Conservation (phyloP, 2,797 vertebrate genomes). For the Chelon auratus region DNA sequence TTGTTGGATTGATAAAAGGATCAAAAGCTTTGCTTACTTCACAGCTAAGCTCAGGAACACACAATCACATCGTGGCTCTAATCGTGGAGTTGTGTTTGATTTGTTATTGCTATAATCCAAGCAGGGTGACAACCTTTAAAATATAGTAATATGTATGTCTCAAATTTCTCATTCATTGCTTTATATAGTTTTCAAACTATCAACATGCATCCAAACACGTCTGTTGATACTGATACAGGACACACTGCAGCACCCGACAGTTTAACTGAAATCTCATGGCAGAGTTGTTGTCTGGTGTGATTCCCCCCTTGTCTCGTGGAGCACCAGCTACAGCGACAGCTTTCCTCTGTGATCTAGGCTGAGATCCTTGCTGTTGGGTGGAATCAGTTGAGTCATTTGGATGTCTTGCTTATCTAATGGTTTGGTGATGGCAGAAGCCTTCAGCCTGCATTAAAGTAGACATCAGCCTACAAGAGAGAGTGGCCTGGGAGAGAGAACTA, state of each 20-base stretch:
- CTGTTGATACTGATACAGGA: neutral
- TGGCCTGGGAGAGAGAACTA: slow-evolving; percentile 72
- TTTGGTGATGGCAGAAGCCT: slow-evolving; percentile 74
- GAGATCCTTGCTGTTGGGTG: slow-evolving; percentile 57
- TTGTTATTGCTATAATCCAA: neutral
- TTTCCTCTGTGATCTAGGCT: slow-evolving; percentile 43
- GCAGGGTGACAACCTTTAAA: neutral
- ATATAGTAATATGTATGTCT: neutral
- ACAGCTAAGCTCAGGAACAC: slow-evolving; percentile 5
- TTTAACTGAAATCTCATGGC: slow-evolving; percentile 6
- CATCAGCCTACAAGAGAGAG: slow-evolving; percentile 66
- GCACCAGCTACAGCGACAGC: slow-evolving; percentile 41
- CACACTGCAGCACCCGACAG: neutral
- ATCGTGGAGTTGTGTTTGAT: neutral
- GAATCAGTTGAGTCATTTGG: slow-evolving; percentile 77
- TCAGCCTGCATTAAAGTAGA: slow-evolving; percentile 78
- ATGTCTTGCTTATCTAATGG: slow-evolving; percentile 75
- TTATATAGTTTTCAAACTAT: neutral
- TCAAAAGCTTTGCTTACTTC: slow-evolving; percentile 25
- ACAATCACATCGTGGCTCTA: slow-evolving; percentile 16
- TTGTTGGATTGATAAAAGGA: slow-evolving; percentile 42
- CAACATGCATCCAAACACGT: neutral
- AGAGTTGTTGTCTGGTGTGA: slow-evolving; percentile 3
- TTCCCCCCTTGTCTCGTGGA: slow-evolving; percentile 18
- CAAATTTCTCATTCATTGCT: neutral